Evolutionary conservation across 2,888 invertebrate species (phyloP), one percentile per base, ranked within the genome.

Genomic region (Nomada lathburiana): DNA sequence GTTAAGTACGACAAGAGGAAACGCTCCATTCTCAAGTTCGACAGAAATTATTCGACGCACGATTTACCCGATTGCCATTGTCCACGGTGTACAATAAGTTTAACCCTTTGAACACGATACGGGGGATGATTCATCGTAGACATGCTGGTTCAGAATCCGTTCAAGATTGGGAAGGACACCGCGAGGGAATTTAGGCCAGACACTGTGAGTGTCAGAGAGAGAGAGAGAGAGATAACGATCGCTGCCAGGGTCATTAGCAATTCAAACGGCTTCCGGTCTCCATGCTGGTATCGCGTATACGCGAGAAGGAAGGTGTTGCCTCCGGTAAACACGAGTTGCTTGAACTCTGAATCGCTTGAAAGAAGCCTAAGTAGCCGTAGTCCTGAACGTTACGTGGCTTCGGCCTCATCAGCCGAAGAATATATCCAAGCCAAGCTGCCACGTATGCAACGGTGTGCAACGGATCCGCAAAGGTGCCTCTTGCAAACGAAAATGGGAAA

Each of bases 251-350:
- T 67, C 86, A 92, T 92, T 92, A 92, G 91, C 92, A 92, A 92
- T 93, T 92, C 92, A 91, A 93, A 92, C 88, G 88, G 88, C 90
- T 93, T 93, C 93, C 93, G 92, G 92, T 86, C 86, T 88, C 82
- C 85, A 82, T 80, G 86, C 73, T 70, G 68, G 76, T 47, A 36
- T 20, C 67, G 29, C n/a, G 50, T 23, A 50, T 68, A 53, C 60
- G 52, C 57, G 74, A 73, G 81, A 82, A 85, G 75, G 84, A 83
- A 86, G 85, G 85, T 83, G 85, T 85, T 81, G 84, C 82, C 86
- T 83, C 84, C 84, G 87, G 89, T 90, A 89, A 90, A 91, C 90
- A 89, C 82, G 91, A 90, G 91, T 92, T 91, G 89, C 88, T 90
- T 92, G 92, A 92, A 91, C 91, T 84, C 88, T 80, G 86, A 86